Evolutionary conservation across 2,888 invertebrate genomes (phyloP).

Genomic region (Mesoligia furuncula): DNA sequence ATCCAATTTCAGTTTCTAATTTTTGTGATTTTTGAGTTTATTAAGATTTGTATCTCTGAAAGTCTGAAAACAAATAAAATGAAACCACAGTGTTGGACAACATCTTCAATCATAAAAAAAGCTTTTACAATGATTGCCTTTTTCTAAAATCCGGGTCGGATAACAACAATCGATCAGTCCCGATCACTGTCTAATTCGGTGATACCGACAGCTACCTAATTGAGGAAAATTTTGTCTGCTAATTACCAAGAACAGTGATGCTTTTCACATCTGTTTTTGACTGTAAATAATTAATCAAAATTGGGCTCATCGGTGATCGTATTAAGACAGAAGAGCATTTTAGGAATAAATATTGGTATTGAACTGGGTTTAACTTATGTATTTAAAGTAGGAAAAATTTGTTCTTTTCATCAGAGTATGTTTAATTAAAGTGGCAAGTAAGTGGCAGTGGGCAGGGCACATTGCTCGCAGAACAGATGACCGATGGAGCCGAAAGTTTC

Average conservation of each 20-base stretch:
- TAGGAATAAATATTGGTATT: not conserved
- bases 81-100: not conserved
- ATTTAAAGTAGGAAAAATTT: not conserved
- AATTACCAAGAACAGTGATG: conserved; percentile 57
- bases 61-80: not conserved
- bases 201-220: conserved; percentile 41
- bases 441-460: not conserved
- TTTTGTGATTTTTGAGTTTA: not conserved
- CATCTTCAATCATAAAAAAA: not conserved
- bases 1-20: not conserved
- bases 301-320: conserved; percentile 29
- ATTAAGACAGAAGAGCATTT: conserved; percentile 15
- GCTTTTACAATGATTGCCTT: conserved; percentile 7
- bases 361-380: not conserved
- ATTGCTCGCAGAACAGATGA: not conserved
- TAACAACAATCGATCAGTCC: conserved; percentile 40
- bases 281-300: conserved; percentile 60
- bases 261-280: conserved; percentile 42
- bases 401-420: not conserved
- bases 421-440: not conserved
- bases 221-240: conserved; percentile 53
- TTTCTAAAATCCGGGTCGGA: not conserved
- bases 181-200: conserved; percentile 28
- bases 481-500: no score
- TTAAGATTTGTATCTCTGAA: not conserved